Evolutionary conservation across 1,140 invertebrate species (phyloP), one percentile per base, ranked within the genome.

Genomic region (Theocolax elegans): DNA sequence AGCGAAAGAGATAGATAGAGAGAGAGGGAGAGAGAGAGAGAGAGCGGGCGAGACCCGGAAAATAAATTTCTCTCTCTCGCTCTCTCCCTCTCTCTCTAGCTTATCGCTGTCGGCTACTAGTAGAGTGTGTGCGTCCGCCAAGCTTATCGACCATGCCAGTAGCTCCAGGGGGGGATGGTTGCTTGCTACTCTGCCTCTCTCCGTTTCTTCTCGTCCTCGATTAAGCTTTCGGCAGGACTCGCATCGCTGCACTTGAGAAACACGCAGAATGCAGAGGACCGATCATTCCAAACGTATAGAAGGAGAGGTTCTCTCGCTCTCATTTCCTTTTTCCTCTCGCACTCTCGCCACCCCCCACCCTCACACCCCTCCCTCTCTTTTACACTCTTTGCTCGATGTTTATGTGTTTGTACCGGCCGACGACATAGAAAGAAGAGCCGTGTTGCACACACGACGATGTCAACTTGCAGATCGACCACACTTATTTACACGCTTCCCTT

Each of bases 151-250:
- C 59, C 31, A n/a, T 15, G 19, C 54, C 9, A 35, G 31, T 35
- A 25, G 21, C 23, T 27, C 49, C 21, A 29, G 9, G 10, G 49
- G 10, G 31, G 31, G 9, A 46, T 48, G 19, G 31, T 35, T 12
- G 42, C 42, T 4, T 17, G 31, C 10, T 15, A 13, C 56, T 62
- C 25, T n/a, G 42, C 3, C 17, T 21, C 19, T 3, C 17, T 12
- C 19, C 46, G 46, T 64, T 64, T 51, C 62, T 51, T 64, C 8
- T 10, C 46, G 31, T 51, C 46, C 62, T 64, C 62, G 62, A 64
- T 64, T 64, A 64, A 64, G 62, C 62, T 64, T 64, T 62, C 19
- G 35, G 13, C 15, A 0, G 10, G 29, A 12, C 62, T 42, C 12
- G 21, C 46, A 51, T 40, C 31, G 31, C 17, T 38, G 62, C 29